phyloP scores from a whole-genome alignment of 2,888 invertebrate species.

The Tetheella fluctuosa region DNA sequence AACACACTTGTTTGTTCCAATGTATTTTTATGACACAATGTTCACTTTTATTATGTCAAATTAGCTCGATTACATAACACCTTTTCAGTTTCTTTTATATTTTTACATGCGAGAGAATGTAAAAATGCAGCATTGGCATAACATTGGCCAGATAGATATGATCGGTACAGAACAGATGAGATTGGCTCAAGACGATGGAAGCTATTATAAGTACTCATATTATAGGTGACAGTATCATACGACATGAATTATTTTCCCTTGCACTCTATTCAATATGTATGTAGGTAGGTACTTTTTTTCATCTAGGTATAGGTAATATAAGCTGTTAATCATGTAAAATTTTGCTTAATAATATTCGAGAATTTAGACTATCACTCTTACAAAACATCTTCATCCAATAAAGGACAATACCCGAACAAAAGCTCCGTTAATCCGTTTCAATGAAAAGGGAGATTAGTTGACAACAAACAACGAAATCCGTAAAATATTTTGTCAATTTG shows the following conservation, averaged over 20 bases:
- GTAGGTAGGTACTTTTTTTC: not conserved
- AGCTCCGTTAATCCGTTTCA: constrained; percentile 52
- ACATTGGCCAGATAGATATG: too few species aligned
- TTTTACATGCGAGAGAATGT: too few species aligned
- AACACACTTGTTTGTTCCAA: constrained; percentile 28
- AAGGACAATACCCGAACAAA: constrained; percentile 33
- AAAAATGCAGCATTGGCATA: too few species aligned
- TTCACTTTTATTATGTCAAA: not conserved
- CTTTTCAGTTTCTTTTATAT: not conserved
- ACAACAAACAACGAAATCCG: constrained; percentile 57
- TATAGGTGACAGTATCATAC: too few species aligned
- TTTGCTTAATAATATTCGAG: constrained; percentile 7
- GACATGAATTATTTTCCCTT: too few species aligned
- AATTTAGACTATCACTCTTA: constrained; percentile 40
- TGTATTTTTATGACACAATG: not conserved
- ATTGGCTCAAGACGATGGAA: too few species aligned
- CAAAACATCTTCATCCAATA: constrained; percentile 27
- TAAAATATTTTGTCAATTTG: constrained; percentile 80
- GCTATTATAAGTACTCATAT: too few species aligned
- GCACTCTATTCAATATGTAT: too few species aligned
- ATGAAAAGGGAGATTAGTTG: constrained; percentile 53
- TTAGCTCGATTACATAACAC: not conserved
- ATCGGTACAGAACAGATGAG: too few species aligned
- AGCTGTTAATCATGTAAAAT: not conserved
- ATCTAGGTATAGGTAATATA: not conserved